Base-by-base conservation (phyloP, 1,140 invertebrate species). In the Sycophaga agraensis region DNA sequence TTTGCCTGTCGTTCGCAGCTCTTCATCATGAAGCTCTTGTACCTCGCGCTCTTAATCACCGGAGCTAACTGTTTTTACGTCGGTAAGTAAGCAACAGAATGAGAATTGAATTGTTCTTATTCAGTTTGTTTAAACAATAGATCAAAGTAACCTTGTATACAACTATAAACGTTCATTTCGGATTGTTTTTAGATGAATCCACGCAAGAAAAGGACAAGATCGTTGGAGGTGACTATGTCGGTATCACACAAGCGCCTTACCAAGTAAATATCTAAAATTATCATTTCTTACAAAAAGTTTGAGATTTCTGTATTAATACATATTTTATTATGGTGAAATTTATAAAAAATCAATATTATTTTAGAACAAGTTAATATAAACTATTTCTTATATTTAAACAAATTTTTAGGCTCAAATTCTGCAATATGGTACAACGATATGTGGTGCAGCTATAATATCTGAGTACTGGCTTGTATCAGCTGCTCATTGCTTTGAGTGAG, bases 401-500 rank as follows among this genome's bases (percentile, higher is more conserved):
- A 39, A 4, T 39, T 8, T 39, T 14, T 28, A 66, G 64, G 60
- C 64, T 11, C 46, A 50, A 28, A 16, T 66, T 50, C 12, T 46
- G 42, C 59, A 66, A 34, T 21, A 19, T 7, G 64, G 56, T 26
- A n/a, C 21, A 2, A 26, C 42, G 8, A 59, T 49, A 22, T 63
- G 64, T 34, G 64, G 64, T 17, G 64, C 56, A 17, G 16, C 56
- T 9, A 66, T 66, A 3, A 56, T 66, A 22, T 54, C 56, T 28
- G 43, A 59, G 5, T 26, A 49, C 4, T 66, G 64, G 64, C 53
- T 66, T 12, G 14, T 63, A 8, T 56, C 64, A 1, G 64, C 64
- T 7, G 59, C 56, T 55, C 60, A 66, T 14, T 66, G 64, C 43
- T 49, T 66, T 24, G 37, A 40, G 62, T 64, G 7, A 48, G 62